Conservation (phyloP, 2,797 vertebrate species). For the Erpetoichthys calabaricus region DNA sequence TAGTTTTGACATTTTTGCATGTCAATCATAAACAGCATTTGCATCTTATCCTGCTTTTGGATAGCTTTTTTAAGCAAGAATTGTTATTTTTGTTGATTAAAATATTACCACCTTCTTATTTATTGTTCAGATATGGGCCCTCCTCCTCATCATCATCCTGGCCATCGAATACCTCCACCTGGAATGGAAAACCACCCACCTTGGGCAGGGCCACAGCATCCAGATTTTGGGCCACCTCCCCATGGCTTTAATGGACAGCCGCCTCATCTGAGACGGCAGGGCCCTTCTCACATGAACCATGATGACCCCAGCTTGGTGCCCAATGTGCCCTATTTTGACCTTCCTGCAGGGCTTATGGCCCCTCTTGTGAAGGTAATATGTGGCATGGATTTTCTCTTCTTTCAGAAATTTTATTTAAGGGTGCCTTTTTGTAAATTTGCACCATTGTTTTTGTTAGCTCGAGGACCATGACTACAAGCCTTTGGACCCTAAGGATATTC, state of each 20-base stretch:
- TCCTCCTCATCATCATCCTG: conserved; percentile 85
- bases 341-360: conserved; percentile 95
- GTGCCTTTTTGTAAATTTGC: neutral
- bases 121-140: conserved; percentile 72
- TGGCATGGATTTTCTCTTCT: no score
- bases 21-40: no score
- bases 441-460: conserved; percentile 46
- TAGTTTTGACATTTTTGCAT: no score
- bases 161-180: conserved; percentile 82
- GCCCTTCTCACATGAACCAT: conserved; percentile 68
- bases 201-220: conserved; percentile 83
- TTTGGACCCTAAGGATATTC: conserved; percentile 92
- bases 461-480: conserved; percentile 95
- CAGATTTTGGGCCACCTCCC: conserved; percentile 80
- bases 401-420: neutral
- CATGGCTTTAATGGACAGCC: conserved; percentile 93
- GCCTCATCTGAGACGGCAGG: conserved; percentile 77
- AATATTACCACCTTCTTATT: neutral
- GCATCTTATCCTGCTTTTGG: no score
- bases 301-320: conserved; percentile 93
- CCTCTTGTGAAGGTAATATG: conserved; percentile 77
- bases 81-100: no score
- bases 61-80: no score
- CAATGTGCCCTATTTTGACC: conserved; percentile 91
- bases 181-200: conserved; percentile 81